Percentiles rank a stretch among this genome's conserved stretches.
Conservation (phyloP, 2,888 invertebrate species). For the Sycophila texana region DNA sequence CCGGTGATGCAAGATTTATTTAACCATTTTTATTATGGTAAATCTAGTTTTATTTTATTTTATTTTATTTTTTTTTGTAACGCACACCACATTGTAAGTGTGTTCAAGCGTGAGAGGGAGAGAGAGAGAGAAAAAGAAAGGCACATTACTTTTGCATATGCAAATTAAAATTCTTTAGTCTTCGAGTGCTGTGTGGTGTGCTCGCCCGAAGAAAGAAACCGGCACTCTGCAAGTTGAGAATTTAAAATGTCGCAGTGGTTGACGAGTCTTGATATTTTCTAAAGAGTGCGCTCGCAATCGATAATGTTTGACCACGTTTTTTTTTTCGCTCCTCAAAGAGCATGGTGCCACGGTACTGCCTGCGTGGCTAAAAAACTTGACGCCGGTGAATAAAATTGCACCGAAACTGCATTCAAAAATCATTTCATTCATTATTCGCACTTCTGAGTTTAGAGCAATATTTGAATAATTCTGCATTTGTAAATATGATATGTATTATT, state of each 20-base stretch:
- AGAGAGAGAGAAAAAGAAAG: background rate
- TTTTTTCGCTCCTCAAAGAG: background rate
- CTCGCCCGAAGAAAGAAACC: background rate
- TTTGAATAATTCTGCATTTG: constrained; percentile 2
- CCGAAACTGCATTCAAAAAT: too few relatives aligned
- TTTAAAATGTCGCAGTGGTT: constrained; percentile 33
- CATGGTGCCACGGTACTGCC: background rate
- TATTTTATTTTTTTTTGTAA: too few relatives aligned
- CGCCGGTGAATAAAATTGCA: too few relatives aligned
- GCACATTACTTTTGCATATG: constrained; percentile 5
- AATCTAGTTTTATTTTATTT: too few relatives aligned
- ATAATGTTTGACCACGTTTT: constrained; percentile 10
- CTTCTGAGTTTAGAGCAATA: too few relatives aligned
- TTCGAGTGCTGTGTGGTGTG: constrained; percentile 7
- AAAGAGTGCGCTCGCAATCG: constrained; percentile 3
- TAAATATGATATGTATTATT: background rate
- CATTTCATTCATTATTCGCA: too few relatives aligned
- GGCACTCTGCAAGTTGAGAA: background rate
- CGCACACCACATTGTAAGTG: too few relatives aligned
- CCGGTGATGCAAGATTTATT: too few relatives aligned
- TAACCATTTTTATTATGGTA: too few relatives aligned
- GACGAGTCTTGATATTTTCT: constrained; percentile 10
- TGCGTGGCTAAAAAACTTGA: too few relatives aligned
- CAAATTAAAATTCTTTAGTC: constrained; percentile 27
- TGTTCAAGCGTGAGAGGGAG: background rate